phyloP scores from a whole-genome alignment of 2,113 vertebrate species.

The Leiothrix lutea region DNA sequence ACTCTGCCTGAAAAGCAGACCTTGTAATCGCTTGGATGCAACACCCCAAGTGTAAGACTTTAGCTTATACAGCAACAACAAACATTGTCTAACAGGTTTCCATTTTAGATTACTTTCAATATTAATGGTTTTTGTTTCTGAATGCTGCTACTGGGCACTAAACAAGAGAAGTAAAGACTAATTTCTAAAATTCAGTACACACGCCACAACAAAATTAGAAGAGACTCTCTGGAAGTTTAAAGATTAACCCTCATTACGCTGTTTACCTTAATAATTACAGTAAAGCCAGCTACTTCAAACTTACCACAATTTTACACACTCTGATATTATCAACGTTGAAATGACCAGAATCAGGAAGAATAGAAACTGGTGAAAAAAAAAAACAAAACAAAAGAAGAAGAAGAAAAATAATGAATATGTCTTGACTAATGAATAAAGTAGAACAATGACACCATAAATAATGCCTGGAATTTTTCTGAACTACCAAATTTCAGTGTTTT shows the following conservation, averaged over 20 bases:
- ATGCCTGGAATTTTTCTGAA: not conserved
- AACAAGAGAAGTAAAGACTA: not conserved
- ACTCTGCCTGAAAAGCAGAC: not conserved
- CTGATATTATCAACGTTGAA: conserved; percentile 97
- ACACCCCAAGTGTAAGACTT: not conserved
- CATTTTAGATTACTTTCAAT: not conserved
- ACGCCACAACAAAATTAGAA: not conserved
- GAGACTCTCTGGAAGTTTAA: not conserved
- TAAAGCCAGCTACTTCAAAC: conserved; percentile 28
- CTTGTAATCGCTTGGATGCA: not conserved
- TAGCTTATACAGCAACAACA: not conserved
- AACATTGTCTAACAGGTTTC: not conserved
- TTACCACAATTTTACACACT: conserved; percentile 98
- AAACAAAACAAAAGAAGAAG: too few relatives aligned
- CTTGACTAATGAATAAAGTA: not conserved
- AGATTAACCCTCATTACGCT: not conserved
- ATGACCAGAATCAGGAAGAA: conserved; percentile 89
- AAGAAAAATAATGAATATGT: not conserved
- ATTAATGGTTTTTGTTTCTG: not conserved
- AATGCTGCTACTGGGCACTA: not conserved
- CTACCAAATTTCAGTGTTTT: not conserved
- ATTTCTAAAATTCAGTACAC: not conserved
- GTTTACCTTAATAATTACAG: not conserved
- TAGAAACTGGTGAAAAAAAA: conserved; percentile 80
- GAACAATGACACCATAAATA: not conserved